Conservation (phyloP, 2,113 vertebrate species). For the Stictonetta naevosa region DNA sequence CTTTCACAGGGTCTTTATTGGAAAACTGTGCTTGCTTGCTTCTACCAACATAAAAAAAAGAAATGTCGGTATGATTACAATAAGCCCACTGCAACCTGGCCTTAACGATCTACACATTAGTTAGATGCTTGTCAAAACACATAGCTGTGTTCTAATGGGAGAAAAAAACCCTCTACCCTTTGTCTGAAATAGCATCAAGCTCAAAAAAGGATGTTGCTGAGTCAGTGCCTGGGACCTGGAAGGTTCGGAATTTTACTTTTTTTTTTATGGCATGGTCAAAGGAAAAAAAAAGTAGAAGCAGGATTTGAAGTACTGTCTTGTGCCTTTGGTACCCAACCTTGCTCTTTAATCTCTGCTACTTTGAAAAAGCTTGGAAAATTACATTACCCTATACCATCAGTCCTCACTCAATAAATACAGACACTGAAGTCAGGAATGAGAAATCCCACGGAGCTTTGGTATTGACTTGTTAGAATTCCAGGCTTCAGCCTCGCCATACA, state of each 20-base stretch:
- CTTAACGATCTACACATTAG: not conserved
- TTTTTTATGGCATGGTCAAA: not conserved
- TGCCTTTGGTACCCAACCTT: slow-evolving; percentile 71
- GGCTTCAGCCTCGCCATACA: slow-evolving; percentile 34
- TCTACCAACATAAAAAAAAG: not conserved
- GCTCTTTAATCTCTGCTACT: slow-evolving; percentile 78
- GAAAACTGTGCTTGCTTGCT: slow-evolving; percentile 1
- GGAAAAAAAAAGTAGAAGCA: not conserved
- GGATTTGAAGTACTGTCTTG: not conserved
- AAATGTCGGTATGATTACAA: not conserved
- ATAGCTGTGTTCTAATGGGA: not conserved
- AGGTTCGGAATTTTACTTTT: not conserved
- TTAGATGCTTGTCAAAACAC: not conserved
- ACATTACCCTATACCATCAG: slow-evolving; percentile 68
- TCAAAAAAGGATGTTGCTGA: not conserved
- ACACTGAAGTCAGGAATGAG: slow-evolving; percentile 14
- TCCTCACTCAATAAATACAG: slow-evolving; percentile 56
- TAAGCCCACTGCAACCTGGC: not conserved
- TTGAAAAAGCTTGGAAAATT: slow-evolving; percentile 74
- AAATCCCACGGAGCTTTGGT: slow-evolving; percentile 7
- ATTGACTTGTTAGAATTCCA: slow-evolving; percentile 41
- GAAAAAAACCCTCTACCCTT: not conserved
- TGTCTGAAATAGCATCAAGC: not conserved
- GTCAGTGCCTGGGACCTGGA: not conserved
- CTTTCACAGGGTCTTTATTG: not conserved